Percentiles rank a stretch among this genome's conserved stretches.
These are phyloP conservation scores for Melopsittacus undulatus DNA, from an alignment of 2,797 vertebrate genomes.

Conservation along the genomic window DNA sequence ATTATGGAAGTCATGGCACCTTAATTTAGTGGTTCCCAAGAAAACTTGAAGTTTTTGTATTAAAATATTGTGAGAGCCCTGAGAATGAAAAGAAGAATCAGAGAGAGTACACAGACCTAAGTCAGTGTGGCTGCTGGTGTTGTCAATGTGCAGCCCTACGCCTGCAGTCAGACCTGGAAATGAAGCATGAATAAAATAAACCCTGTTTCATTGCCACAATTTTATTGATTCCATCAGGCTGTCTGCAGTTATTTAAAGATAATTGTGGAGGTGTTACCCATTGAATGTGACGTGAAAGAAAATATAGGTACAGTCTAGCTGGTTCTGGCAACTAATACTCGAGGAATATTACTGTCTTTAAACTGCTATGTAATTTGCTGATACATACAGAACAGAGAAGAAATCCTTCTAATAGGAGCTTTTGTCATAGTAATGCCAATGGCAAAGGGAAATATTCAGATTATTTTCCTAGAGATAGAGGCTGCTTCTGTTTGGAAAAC, in stretches of 20 bases:
- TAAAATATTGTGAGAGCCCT: background rate
- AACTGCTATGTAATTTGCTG: background rate
- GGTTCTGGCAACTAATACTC: background rate
- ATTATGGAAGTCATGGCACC: background rate
- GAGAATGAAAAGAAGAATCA: background rate
- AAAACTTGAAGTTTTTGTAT: background rate
- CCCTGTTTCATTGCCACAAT: background rate
- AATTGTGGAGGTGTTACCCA: background rate
- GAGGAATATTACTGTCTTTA: background rate
- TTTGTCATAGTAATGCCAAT: background rate
- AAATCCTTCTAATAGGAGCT: background rate
- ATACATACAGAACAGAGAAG: background rate
- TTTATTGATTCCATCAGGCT: background rate
- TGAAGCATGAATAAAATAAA: background rate
- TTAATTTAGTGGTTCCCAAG: background rate
- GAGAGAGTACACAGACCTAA: background rate
- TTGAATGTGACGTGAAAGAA: background rate
- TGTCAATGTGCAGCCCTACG: background rate
- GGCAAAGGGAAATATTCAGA: constrained; percentile 19
- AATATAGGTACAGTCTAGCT: background rate
- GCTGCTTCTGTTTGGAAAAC: constrained; percentile 31
- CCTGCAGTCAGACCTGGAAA: background rate
- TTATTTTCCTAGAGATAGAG: constrained; percentile 52
- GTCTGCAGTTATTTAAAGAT: background rate
- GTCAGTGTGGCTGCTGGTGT: background rate